Base-by-base conservation (phyloP, 23 tunicate genomes). In the Corella eumyota region DNA sequence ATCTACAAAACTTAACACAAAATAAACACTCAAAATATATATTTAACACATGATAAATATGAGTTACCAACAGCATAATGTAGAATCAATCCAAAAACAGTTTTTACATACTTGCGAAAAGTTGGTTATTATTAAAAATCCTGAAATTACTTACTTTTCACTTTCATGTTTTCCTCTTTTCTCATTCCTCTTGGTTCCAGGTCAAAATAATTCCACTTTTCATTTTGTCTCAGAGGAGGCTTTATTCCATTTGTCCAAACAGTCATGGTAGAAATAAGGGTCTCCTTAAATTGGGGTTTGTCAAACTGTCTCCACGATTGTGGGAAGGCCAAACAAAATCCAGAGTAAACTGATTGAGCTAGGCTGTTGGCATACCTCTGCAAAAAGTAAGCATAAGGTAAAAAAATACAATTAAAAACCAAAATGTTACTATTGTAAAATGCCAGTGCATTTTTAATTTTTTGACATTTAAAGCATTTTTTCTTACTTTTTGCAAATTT, bases 291-390 rank as follows among this genome's bases (percentile, higher is more conserved):
- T 5, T 44, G 45, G 58, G 66, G 70, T 29, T 85, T 85, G 35
- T 85, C 95, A 71, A 85, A 85, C 75, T 85, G 95, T 34, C 80
- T 36, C 85, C 85, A 85, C 9, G 95, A 85, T 37, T 85, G 95
- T 22, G 95, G 95, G 50, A 85, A 85, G 21, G 95, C 85, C 15
- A 77, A 31, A 49, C 95, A 85, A 65, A 85, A 85, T 0, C 80
- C 76, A 32, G 68, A 62, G 15, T 62, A 62, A 1, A 62, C 40
- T 6, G 68, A 38, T 52, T 62, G 68, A 17, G 68, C 68, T 1
- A 62, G 30, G 23, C 40, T 38, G 44, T 52, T 62, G 2, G 68
- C 68, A 40, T 62, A 62, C 21, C 32, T 37, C 68, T 62, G 79
- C 44, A 67, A 69, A 47, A n/a, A n/a, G n/a, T n/a, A n/a, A n/a